Conservation (phyloP, 2,797 vertebrate species). For the Coendou prehensilis region DNA sequence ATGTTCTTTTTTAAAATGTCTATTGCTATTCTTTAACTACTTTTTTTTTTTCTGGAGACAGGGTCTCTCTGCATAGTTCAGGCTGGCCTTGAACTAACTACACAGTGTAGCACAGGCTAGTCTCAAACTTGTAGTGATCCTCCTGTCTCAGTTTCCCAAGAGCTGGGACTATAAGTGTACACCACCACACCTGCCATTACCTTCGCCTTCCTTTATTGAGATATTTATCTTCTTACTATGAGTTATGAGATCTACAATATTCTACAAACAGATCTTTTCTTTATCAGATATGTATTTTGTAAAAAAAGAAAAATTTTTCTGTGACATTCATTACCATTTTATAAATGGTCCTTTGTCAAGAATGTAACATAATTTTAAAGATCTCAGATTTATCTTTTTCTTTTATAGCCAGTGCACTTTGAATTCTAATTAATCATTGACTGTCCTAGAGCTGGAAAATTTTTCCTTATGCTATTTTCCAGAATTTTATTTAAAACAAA, state of each 20-base stretch:
- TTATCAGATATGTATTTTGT: neutral
- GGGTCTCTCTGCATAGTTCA: neutral
- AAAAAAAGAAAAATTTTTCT: neutral
- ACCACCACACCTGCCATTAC: neutral
- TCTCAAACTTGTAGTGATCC: neutral
- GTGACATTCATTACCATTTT: neutral
- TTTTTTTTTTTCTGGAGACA: neutral
- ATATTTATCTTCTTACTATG: neutral
- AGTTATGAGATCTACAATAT: neutral
- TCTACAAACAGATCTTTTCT: neutral
- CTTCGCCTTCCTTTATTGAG: neutral
- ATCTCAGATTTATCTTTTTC: neutral
- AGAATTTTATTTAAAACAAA: neutral
- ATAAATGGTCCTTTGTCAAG: neutral
- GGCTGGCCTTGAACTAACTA: neutral
- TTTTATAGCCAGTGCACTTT: neutral
- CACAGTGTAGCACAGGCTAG: neutral
- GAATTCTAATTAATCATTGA: neutral
- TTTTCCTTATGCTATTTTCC: neutral
- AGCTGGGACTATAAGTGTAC: neutral
- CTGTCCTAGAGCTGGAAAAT: neutral
- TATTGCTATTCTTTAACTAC: neutral
- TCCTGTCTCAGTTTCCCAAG: neutral
- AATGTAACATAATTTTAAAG: constrained; percentile 13
- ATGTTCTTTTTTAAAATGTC: neutral